These are phyloP conservation scores for Ceratotherium simum DNA, from an alignment of 2,113 vertebrate genomes.

Conservation along the genomic window DNA sequence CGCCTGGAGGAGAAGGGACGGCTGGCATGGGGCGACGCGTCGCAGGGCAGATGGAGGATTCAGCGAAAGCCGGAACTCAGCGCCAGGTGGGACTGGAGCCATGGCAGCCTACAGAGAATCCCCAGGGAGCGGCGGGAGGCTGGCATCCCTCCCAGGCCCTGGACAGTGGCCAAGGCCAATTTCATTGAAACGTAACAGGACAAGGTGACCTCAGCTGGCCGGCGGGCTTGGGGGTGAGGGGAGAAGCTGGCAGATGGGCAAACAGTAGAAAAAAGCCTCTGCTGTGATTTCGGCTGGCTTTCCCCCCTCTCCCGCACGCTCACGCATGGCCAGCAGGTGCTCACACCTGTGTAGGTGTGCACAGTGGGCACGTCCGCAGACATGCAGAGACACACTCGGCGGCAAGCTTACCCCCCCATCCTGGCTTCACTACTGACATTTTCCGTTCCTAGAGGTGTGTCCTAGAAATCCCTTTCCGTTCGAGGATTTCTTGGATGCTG, in stretches of 20 bases:
- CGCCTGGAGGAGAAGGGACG: not conserved
- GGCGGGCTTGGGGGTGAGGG: not conserved
- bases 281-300: not conserved
- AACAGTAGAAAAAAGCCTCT: rapidly evolving
- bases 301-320: rapidly evolving
- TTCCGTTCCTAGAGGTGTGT: conserved; percentile 70
- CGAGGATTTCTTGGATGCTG: conserved; percentile 59
- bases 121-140: not conserved
- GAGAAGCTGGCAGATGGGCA: not conserved
- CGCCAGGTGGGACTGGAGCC: conserved; percentile 56
- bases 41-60: conserved; percentile 48
- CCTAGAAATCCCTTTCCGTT: conserved; percentile 72
- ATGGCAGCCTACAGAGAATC: not conserved
- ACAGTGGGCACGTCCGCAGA: rapidly evolving
- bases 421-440: not conserved
- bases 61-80: not conserved
- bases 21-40: not conserved
- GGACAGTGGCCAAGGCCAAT: not conserved
- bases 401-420: not conserved
- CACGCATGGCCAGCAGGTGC: rapidly evolving
- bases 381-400: rapidly evolving
- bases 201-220: conserved; percentile 58
- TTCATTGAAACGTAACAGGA: not conserved
- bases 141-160: conserved; percentile 41
- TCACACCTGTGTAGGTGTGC: not conserved